Evolutionary conservation across 2,888 invertebrate genomes (phyloP).

Genomic region (Phasia obesa): DNA sequence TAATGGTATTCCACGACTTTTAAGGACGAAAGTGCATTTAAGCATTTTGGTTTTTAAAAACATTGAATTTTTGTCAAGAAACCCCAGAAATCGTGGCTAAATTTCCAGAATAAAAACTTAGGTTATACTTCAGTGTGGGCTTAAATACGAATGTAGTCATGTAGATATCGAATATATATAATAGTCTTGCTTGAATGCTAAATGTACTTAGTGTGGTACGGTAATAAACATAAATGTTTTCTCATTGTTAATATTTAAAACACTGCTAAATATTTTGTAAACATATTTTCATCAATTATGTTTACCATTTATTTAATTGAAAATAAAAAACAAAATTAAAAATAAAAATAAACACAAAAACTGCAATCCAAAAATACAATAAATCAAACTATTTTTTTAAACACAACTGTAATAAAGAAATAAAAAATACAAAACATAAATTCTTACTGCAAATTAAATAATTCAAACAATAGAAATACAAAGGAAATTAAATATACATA

Average conservation of each 20-base stretch:
- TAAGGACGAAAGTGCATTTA: too few relatives aligned
- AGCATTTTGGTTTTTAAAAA: too few relatives aligned
- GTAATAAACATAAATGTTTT: background rate
- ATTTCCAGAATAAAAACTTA: too few relatives aligned
- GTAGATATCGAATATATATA: too few relatives aligned
- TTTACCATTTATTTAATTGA: slow-evolving; percentile 19
- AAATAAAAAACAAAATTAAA: background rate
- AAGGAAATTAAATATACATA: background rate
- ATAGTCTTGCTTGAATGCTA: too few relatives aligned
- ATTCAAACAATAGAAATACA: background rate
- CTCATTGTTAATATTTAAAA: background rate
- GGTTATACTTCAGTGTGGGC: too few relatives aligned
- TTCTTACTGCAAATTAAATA: slow-evolving; percentile 18
- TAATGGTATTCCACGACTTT: too few relatives aligned
- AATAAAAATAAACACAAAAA: slow-evolving; percentile 16
- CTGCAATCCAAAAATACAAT: slow-evolving; percentile 23
- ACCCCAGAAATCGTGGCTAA: too few relatives aligned
- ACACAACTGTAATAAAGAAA: slow-evolving; percentile 8
- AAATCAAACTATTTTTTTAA: slow-evolving; percentile 30
- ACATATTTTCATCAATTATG: slow-evolving; percentile 20
- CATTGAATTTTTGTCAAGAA: too few relatives aligned
- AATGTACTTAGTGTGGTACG: too few relatives aligned
- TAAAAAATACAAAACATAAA: slow-evolving; percentile 22
- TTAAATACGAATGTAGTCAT: too few relatives aligned
- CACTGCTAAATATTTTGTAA: slow-evolving; percentile 34